phyloP scores from a whole-genome alignment of 2,888 invertebrate species.

The Mythimna lalbum region DNA sequence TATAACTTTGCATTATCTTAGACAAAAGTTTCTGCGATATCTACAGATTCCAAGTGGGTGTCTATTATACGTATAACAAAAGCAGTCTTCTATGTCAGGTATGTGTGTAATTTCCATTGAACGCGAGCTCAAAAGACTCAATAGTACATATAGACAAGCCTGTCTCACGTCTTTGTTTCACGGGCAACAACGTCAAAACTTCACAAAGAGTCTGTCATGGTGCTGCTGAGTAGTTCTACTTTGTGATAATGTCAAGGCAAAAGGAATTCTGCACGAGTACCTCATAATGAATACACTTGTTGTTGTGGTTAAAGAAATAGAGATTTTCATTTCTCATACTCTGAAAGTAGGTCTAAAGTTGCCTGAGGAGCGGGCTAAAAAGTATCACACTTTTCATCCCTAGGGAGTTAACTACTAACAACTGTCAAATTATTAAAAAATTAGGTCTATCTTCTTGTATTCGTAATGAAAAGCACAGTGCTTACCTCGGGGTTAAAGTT shows the following conservation, averaged over 20 bases:
- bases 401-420: no score
- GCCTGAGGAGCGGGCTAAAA: no score
- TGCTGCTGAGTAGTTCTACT: constrained; percentile 13
- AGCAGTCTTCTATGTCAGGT: constrained; percentile 31
- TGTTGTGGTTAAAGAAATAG: background rate
- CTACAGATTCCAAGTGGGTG: constrained; percentile 26
- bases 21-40: constrained; percentile 17
- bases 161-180: constrained; percentile 34
- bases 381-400: no score
- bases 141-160: constrained; percentile 37
- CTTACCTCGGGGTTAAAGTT: no score
- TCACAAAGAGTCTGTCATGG: constrained; percentile 22
- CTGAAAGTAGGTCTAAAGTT: no score
- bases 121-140: constrained; percentile 35
- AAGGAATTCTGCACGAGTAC: constrained; percentile 5
- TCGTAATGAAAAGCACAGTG: no score
- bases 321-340: no score
- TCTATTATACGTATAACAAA: constrained; percentile 45
- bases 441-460: no score
- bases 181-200: constrained; percentile 33
- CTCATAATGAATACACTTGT: background rate
- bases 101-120: constrained; percentile 26
- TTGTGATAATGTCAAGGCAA: constrained; percentile 17
- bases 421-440: no score
- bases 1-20: constrained; percentile 2